Conservation (phyloP, 2,888 invertebrate genomes). For the Ctena decussata region DNA sequence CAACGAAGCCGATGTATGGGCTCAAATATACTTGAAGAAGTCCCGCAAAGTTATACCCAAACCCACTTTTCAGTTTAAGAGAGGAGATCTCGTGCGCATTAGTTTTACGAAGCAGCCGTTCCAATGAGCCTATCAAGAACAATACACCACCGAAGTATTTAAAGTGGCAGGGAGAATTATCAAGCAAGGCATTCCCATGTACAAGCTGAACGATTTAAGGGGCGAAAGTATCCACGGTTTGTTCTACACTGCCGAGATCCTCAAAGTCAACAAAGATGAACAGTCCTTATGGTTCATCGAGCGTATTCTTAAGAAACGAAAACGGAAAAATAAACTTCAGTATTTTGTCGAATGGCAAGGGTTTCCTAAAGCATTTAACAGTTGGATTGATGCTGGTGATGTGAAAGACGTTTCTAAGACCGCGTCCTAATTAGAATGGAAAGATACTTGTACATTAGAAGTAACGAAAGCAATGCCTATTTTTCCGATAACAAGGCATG, state of each 20-base stretch:
- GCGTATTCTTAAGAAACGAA: conserved; percentile 39
- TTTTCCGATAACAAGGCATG: conserved; percentile 23
- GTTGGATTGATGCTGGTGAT: conserved; percentile 45
- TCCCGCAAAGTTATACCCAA: not conserved
- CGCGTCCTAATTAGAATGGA: conserved; percentile 19
- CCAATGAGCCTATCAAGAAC: conserved; percentile 54
- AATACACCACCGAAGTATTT: conserved; percentile 53
- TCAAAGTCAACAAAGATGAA: conserved; percentile 51
- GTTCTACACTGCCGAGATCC: conserved; percentile 38
- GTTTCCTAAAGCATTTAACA: conserved; percentile 44
- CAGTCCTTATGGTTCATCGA: conserved; percentile 58
- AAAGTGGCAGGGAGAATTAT: conserved; percentile 18
- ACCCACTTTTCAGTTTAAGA: conserved; percentile 31
- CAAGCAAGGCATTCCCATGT: conserved; percentile 1
- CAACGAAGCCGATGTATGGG: conserved; percentile 49
- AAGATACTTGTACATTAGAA: conserved; percentile 21
- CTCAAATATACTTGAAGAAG: conserved; percentile 44
- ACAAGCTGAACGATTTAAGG: conserved; percentile 29
- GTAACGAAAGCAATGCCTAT: conserved; percentile 24
- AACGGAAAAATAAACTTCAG: conserved; percentile 32
- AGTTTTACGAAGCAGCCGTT: conserved; percentile 48
- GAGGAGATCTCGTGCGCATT: conserved; percentile 39
- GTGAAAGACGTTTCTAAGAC: conserved; percentile 21
- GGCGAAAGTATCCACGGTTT: conserved; percentile 27
- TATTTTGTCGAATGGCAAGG: conserved; percentile 52